Evolutionary conservation across 2,888 invertebrate species (phyloP).

Genomic region (Neoascia interrupta): DNA sequence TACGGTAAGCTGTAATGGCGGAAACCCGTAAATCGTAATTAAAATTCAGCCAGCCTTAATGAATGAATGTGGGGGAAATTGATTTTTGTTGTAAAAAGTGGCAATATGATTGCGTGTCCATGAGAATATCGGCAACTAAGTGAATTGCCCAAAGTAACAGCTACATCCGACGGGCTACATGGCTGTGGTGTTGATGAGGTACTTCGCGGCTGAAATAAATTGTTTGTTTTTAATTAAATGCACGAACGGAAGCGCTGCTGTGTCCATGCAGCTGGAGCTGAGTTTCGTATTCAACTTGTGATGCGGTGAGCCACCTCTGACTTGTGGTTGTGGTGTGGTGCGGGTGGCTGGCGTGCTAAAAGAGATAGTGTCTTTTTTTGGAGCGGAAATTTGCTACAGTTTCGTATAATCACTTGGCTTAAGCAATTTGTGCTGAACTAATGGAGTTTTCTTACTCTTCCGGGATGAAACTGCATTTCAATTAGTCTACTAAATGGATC

Average conservation of each 20-base stretch:
- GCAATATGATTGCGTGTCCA: not conserved
- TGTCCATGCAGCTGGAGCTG: not conserved
- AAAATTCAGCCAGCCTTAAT: not conserved
- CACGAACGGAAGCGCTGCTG: not conserved
- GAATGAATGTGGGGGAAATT: not conserved
- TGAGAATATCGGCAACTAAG: not conserved
- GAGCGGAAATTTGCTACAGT: constrained; percentile 21
- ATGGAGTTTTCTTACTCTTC: constrained; percentile 17
- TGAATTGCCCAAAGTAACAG: no score
- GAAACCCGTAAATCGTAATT: no score
- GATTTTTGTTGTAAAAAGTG: not conserved
- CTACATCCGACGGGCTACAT: no score
- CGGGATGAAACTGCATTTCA: constrained; percentile 42
- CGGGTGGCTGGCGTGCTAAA: not conserved
- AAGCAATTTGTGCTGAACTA: constrained; percentile 35
- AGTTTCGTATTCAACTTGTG: not conserved
- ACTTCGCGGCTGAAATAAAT: constrained; percentile 8
- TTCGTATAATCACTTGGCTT: constrained; percentile 28
- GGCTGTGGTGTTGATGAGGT: not conserved
- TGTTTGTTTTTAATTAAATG: constrained; percentile 44
- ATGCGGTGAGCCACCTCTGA: not conserved
- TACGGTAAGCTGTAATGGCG: no score
- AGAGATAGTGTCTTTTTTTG: not conserved
- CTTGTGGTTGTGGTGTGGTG: not conserved
- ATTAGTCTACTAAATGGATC: constrained; percentile 35